Base-by-base conservation (phyloP, 2,888 invertebrate species). In the Latheticus oryzae region DNA sequence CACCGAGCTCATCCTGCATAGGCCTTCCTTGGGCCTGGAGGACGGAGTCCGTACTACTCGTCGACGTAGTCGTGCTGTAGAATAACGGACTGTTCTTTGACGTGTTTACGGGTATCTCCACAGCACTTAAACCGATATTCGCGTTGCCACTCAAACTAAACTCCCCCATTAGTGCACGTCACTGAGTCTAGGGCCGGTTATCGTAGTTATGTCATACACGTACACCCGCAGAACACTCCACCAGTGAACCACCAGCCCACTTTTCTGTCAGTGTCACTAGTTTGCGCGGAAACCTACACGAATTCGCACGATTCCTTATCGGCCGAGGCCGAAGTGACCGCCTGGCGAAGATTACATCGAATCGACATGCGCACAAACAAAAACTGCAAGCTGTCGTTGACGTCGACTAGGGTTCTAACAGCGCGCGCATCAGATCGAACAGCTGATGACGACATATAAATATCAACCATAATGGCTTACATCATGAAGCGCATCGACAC, bases 1-100 rank as follows among this genome's bases (percentile, higher is more conserved):
- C 77, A 66, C 72, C 73, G 70, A 77, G 74, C 67, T 79, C 79
- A 78, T 79, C 79, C 76, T 79, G 79, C 78, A 79, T 79, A 64
- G 73, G 76, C 65, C 73, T 73, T 71, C 74, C 70, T 70, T 70
- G 54, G 37, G 40, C 53, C 53, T 53, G 53, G 47, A 37, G 72
- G 64, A 71, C 65, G 47, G 63, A 24, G 45, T 68, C 69, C 45
- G 65, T 64, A 17, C 60, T 64, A 45, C 58, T 64, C 63, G 51
- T 42, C 28, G 32, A 70, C 63, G 50, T 40, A 17, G 30, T 69
- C 51, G 71, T 73, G 75, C 78, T 76, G 64, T 74, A 76, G 68
- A 77, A 77, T 68, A 76, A 71, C 51, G 73, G 13, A 15, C 33
- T 52, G 42, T 19, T 51, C 61, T 75, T 77, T 33, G 70, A 66